phyloP scores from a whole-genome alignment of 2,888 invertebrate genomes.

The Biston betularia region DNA sequence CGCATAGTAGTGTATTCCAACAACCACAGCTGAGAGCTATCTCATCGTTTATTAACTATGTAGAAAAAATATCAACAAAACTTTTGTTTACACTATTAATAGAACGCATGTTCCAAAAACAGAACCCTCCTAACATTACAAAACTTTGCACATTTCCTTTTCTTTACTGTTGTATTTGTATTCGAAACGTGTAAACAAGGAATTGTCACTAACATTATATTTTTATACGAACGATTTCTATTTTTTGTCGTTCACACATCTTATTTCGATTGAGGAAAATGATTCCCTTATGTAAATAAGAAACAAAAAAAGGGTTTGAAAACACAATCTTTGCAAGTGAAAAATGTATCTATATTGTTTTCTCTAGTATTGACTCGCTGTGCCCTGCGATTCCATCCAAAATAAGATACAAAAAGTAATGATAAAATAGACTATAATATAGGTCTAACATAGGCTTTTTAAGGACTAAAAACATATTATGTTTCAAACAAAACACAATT shows the following conservation, averaged over 20 bases:
- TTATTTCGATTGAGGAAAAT: conserved; percentile 42
- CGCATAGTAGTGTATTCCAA: neutral
- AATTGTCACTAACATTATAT: conserved; percentile 43
- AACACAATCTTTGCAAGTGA: conserved; percentile 10
- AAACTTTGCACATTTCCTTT: conserved; percentile 36
- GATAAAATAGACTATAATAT: too few species aligned
- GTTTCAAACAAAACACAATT: conserved; percentile 8
- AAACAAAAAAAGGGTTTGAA: conserved; percentile 14
- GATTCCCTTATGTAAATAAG: conserved; percentile 9
- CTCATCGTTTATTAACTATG: neutral
- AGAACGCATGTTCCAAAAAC: conserved; percentile 9
- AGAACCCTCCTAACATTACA: conserved; percentile 7
- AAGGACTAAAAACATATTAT: too few species aligned
- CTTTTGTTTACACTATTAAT: conserved; percentile 3
- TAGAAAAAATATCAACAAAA: neutral
- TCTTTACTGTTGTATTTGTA: conserved; percentile 51
- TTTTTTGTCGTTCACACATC: conserved; percentile 42
- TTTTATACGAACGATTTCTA: conserved; percentile 43
- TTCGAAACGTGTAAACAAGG: conserved; percentile 49
- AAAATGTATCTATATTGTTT: neutral
- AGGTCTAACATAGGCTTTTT: too few species aligned
- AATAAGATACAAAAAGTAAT: too few species aligned
- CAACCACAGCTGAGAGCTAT: neutral
- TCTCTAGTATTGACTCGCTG: too few species aligned
- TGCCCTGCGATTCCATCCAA: too few species aligned